These are phyloP conservation scores for Telmatochromis bifrenatus DNA, from an alignment of 2,113 vertebrate species.

Conservation along the genomic window DNA sequence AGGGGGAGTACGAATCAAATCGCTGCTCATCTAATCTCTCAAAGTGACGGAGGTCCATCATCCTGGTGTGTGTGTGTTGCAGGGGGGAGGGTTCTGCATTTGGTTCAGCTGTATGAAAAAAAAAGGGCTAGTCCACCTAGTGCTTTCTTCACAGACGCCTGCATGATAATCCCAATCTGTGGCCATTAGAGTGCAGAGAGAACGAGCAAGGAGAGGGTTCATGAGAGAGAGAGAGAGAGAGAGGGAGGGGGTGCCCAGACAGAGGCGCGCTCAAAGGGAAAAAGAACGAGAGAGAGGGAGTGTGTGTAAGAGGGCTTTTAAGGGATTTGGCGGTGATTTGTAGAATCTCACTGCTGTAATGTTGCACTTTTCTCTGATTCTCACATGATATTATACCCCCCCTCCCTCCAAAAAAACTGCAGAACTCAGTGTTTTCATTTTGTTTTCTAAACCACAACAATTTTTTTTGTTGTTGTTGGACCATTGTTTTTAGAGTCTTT, in stretches of 20 bases:
- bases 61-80: not conserved
- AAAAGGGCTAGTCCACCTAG: constrained; percentile 43
- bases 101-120: constrained; percentile 21
- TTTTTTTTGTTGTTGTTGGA: not conserved
- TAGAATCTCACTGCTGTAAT: constrained; percentile 65
- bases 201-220: constrained; percentile 35
- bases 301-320: constrained; percentile 65
- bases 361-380: constrained; percentile 50
- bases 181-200: constrained; percentile 62
- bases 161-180: constrained; percentile 75
- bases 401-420: not conserved
- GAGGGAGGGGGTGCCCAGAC: constrained; percentile 18
- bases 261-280: constrained; percentile 22
- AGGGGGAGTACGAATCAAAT: constrained; percentile 36
- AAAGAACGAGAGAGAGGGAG: constrained; percentile 3
- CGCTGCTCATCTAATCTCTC: constrained; percentile 53
- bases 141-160: constrained; percentile 65
- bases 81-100: constrained; percentile 3
- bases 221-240: constrained; percentile 1
- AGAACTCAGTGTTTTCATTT: constrained; percentile 25
- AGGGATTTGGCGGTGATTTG: constrained; percentile 77
- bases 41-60: constrained; percentile 54
- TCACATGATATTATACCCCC: constrained; percentile 16
- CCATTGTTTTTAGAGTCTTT: not conserved
- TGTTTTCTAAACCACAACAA: not conserved